Evolutionary conservation across 2,797 vertebrate genomes (phyloP), one percentile per base, ranked within the genome.

Genomic region (Gallinago solitaria): DNA sequence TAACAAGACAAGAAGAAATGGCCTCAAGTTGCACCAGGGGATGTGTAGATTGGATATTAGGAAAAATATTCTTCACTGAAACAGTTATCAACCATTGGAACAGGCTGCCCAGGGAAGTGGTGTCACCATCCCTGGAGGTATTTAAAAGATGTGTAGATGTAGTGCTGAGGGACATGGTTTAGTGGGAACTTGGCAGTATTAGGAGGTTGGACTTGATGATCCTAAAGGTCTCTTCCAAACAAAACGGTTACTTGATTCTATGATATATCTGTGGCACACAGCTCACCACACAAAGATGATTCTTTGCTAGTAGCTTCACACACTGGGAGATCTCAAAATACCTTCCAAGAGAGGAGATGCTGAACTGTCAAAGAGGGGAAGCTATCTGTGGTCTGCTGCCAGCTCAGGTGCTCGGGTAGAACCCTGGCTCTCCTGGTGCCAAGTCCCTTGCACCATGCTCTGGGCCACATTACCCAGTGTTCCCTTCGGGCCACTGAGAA

Each of bases 401-500:
- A 43, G n/a, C 37, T 28, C 69, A 51, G 51, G 8, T 30, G 18
- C 39, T 90, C 0, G 1, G 45, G 9, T n/a, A 82, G 63, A 59
- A 12, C 9, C 2, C 47, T 25, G 9, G 5, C 6, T 88, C 11
- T 73, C 19, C 51, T 33, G 21, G 13, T 50, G 8, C 14, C 27
- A n/a, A 32, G 28, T 6, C 30, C 18, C 1, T 0, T 17, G 24
- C 7, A 20, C 16, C 25, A 9, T 3, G 27, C 24, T 8, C 21
- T 47, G 33, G 11, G 13, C 3, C 15, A 28, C 0, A 0, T 54
- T 25, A 51, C 45, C 10, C n/a, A 25, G 9, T 1, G 0, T 56
- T 64, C 43, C 50, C 32, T 68, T 79, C 67, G 71, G 45, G 47
- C 3, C 51, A 33, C 5, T 19, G 35, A 61, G 33, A 57, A 30